These are phyloP conservation scores for Drosophila sulfurigaster DNA, from an alignment of 1,140 invertebrate genomes.

Conservation along the genomic window DNA sequence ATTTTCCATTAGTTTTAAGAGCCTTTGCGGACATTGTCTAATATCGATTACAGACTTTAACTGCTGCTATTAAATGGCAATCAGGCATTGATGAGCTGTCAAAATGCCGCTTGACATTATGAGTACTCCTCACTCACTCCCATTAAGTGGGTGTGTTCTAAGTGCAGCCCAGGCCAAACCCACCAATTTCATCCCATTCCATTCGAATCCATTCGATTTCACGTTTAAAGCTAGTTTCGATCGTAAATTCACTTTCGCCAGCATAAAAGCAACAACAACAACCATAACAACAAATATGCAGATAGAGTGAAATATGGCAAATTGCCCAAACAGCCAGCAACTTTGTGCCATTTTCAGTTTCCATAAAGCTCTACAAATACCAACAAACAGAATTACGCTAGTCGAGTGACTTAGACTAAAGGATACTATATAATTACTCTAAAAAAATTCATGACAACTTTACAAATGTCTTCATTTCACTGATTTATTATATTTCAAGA, in stretches of 20 bases:
- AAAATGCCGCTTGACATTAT: constrained; percentile 42
- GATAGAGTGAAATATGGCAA: constrained; percentile 43
- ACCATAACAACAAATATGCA: constrained; percentile 28
- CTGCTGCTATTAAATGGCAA: constrained; percentile 45
- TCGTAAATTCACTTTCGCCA: constrained; percentile 78
- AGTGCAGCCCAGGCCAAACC: constrained; percentile 10
- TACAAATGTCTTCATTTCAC: too few relatives aligned
- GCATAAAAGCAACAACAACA: constrained; percentile 14
- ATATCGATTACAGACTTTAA: constrained; percentile 50
- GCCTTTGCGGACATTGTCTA: constrained; percentile 17
- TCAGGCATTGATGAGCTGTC: constrained; percentile 53
- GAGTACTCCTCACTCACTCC: constrained; percentile 15
- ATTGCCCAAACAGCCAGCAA: constrained; percentile 36
- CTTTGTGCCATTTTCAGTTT: constrained; percentile 56
- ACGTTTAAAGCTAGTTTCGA: constrained; percentile 48
- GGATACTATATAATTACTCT: constrained; percentile 3
- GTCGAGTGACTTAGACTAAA: constrained; percentile 1
- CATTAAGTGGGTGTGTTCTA: constrained; percentile 20
- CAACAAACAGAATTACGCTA: not conserved
- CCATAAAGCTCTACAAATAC: constrained; percentile 19
- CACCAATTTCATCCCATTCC: constrained; percentile 29
- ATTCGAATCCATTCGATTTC: not conserved
- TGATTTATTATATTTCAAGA: too few relatives aligned
- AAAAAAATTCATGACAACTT: not conserved
- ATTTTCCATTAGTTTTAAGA: constrained; percentile 43